Evolutionary conservation across 2,113 vertebrate species (phyloP), one percentile per base, ranked within the genome.

Genomic region (Pao palembangensis): DNA sequence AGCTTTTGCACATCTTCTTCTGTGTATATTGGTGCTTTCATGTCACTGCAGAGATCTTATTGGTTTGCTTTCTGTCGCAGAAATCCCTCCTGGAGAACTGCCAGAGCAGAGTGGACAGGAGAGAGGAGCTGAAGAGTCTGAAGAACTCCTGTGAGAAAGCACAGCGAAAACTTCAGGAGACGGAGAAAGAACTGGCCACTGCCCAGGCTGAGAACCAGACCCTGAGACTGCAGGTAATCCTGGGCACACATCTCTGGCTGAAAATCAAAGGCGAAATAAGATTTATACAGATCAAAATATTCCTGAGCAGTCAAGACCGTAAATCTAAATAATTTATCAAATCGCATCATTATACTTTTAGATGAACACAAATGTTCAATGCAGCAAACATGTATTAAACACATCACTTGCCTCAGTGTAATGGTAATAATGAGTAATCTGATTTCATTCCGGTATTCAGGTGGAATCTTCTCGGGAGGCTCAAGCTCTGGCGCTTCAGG

Each of bases 61-160:
- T 38, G 34, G 11, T 12, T 38, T 38, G 34, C 44, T n/a, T 8
- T 47, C 15, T 47, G 34, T 72, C 80, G 38, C 80, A 99, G 97
- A 98, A 96, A 93, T 93, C 93, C 16, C 83, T 99, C 1, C 89
- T 99, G 77, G 94, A 98, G 50, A 93, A 93, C 75, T 94, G 94
- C 55, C 73, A 95, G 78, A 92, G 87, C 81, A 92, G 94, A 6
- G 90, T 92, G 60, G 86, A 86, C 60, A 90, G 80, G 61, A 90
- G 88, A 67, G 94, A 96, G 5, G 90, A 94, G 68, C 86, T 94
- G 81, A 92, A 87, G 75, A 90, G 69, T 67, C 70, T 98, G 64
- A 90, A 87, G 59, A 88, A 86, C 75, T 92, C 91, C 0, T 93
- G 91, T 0, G 89, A 93, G n/a, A 89, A 91, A 20, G 93, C 94